Percentiles rank a stretch among this genome's conserved stretches.
Evolutionary conservation across 2,797 vertebrate species (phyloP).

Genomic region (Oryzias dopingdopingensis): DNA sequence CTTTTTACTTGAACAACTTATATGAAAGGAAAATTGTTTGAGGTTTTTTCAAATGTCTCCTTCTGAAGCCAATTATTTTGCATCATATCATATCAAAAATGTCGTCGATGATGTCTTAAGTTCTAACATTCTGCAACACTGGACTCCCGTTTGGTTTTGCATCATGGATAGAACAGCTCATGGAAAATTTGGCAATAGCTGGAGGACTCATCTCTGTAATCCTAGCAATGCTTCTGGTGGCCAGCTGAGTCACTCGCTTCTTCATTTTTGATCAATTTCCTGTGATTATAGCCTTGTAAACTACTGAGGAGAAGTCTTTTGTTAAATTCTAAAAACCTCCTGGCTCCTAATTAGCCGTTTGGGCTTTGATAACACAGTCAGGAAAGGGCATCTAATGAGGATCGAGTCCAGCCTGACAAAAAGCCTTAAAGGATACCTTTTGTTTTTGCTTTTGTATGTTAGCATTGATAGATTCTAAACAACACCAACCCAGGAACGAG

Average conservation of each 20-base stretch:
- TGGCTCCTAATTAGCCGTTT: conserved; percentile 61
- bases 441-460: too few species aligned
- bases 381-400: conserved; percentile 30
- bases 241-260: conserved; percentile 37
- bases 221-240: conserved; percentile 4
- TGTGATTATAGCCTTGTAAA: conserved; percentile 57
- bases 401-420: not conserved
- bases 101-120: not conserved
- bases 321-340: conserved; percentile 62
- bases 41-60: too few species aligned
- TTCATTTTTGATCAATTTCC: conserved; percentile 13
- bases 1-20: too few species aligned
- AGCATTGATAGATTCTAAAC: too few species aligned
- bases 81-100: too few species aligned
- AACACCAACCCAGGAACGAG: too few species aligned
- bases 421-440: too few species aligned
- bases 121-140: not conserved
- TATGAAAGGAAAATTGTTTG: too few species aligned
- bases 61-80: too few species aligned
- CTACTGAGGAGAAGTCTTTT: conserved; percentile 60
- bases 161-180: not conserved
- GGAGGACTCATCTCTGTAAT: conserved; percentile 5
- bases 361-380: conserved; percentile 56
- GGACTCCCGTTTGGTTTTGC: conserved; percentile 1
- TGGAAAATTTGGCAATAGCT: not conserved